These are phyloP conservation scores for Melanotaenia pygmaea DNA, from an alignment of 2,797 vertebrate species.

Conservation along the genomic window DNA sequence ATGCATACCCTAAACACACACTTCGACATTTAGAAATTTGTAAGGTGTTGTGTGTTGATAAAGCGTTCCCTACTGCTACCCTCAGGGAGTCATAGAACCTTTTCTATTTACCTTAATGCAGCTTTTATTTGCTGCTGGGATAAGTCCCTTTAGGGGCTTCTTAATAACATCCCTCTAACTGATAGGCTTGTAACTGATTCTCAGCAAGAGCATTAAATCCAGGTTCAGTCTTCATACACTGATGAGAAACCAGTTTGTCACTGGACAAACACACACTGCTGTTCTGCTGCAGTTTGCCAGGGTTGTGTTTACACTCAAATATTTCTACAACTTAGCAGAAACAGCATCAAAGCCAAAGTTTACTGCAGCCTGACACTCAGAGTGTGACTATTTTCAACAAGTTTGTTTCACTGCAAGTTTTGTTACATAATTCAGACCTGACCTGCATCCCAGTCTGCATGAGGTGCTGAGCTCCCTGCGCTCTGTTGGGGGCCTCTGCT, in stretches of 20 bases:
- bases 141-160: not conserved
- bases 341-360: constrained; percentile 3
- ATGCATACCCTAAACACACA: not conserved
- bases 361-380: not conserved
- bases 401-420: not conserved
- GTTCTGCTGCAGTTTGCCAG: not conserved
- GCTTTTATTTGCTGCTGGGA: not conserved
- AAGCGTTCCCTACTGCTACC: not conserved
- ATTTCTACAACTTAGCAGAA: not conserved
- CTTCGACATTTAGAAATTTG: not conserved
- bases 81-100: not conserved
- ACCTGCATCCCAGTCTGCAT: constrained; percentile 82
- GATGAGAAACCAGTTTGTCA: not conserved
- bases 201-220: not conserved
- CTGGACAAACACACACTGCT: too few relatives aligned
- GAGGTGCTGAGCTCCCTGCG: constrained; percentile 24
- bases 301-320: not conserved
- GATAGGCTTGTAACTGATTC: not conserved
- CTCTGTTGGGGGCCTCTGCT: constrained; percentile 21
- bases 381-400: constrained; percentile 18
- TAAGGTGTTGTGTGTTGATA: not conserved
- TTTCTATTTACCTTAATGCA: not conserved
- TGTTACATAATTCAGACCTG: not conserved
- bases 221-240: not conserved
- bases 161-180: not conserved